Evolutionary conservation across 2,113 vertebrate species (phyloP), one percentile per base, ranked within the genome.

Genomic region (Poecilia latipinna): DNA sequence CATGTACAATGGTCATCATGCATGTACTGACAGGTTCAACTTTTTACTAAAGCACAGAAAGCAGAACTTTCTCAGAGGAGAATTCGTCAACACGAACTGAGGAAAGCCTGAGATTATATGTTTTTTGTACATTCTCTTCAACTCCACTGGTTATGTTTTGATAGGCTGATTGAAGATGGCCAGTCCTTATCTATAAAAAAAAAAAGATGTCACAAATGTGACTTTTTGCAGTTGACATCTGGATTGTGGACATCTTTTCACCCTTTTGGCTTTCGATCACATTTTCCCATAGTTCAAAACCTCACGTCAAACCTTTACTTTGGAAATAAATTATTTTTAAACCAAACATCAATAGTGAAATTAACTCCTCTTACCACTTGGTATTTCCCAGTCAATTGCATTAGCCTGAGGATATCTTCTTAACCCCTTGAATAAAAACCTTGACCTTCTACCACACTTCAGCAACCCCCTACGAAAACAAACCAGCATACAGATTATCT

Each of bases 341-440:
- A 32, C 3, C 15, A 31, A 62, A 71, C 10, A 71, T 60, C 61
- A 75, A 57, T 11, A 65, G 15, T 10, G 12, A 29, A 32, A 57
- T 66, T 74, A 37, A n/a, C 44, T 57, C n/a, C 72, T 63, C 28
- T 29, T 51, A n/a, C 39, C 72, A 75, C 67, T 67, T 22, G n/a
- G 31, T 65, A 35, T 35, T 75, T 63, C 2, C 65, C 33, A 72
- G 69, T 82, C 68, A 82, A 89, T 88, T 88, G 70, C 82, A 84
- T 88, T 85, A 73, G 77, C 82, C 82, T 62, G 66, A 62, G 75
- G 74, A 66, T 80, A 79, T 90, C 78, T 78, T 84, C 66, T 83
- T 88, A 90, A 89, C 90, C 86, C 60, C 67, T 83, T 32, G 15
- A 48, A 70, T 61, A 68, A 65, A 89, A 68, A 82, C 73, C 62